Base-by-base conservation (phyloP, 2,888 invertebrate genomes). In the Callyntrura sp. region DNA sequence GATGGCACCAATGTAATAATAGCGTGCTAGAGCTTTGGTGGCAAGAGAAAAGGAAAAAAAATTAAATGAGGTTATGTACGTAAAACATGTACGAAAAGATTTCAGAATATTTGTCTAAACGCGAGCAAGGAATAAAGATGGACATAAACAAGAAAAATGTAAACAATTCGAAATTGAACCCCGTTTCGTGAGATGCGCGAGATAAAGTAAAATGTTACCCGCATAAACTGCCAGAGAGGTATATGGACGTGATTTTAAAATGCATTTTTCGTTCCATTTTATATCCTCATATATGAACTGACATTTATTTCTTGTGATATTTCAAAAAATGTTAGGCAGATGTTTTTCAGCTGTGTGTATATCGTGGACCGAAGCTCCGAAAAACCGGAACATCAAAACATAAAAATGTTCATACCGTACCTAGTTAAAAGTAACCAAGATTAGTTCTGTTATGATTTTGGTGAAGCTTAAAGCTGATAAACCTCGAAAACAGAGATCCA, bases 301-400 rank as follows among this genome's bases (percentile, higher is more conserved):
- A 55, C 5, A 35, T 23, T 35, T 6, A 65, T 28, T 28, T 35
- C 51, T 51, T 2, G 3, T 51, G 51, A 6, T 11, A 28, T 76
- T 55, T 51, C 5, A 3, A 20, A 51, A 76, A 23, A 48, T n/a
- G 25, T 51, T 45, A 17, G 45, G 65, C 87, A 81, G 68, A 81
- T 87, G 87, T 81, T 79, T 57, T 87, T 81, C 87, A 87, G 79
- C 79, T 87, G 87, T 68, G 43, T 9, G 8, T 20, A 14, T 8
- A 20, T n/a, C n/a, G 23, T 8, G 43, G 3, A 62, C 3, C 28
- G 35, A 12, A 35, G 20, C 43, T 20, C 65, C 28, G 20, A 51
- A 76, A 48, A 76, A 76, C 25, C 51, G 76, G 48, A 25, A 51
- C 48, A 76, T 76, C 23, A 76, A 76, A 25, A 51, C 48, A 76